A percentile compares a stretch with the other conserved stretches of the same genome.
Conservation (phyloP, 2,888 invertebrate genomes). For the Leptopterna dolabrata region DNA sequence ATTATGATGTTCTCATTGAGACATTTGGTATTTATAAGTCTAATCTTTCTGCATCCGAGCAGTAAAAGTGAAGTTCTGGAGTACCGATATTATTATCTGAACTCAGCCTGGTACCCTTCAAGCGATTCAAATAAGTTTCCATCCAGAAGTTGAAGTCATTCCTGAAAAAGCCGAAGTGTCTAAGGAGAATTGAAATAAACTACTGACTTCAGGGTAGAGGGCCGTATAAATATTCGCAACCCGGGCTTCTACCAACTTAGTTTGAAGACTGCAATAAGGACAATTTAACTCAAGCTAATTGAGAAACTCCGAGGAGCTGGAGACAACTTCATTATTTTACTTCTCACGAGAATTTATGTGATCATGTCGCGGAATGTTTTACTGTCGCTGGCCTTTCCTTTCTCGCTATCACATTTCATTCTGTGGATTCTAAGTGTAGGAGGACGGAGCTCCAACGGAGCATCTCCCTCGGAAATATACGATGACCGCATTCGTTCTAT, state of each 20-base stretch:
- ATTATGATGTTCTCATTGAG: too few relatives aligned
- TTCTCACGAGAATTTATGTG: neutral
- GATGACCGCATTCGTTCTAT: neutral
- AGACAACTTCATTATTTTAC: constrained; percentile 6
- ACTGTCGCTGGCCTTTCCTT: neutral
- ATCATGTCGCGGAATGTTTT: neutral
- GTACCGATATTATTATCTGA: too few relatives aligned
- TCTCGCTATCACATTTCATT: neutral
- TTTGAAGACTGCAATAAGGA: neutral
- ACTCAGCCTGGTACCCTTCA: too few relatives aligned
- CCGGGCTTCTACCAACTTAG: neutral
- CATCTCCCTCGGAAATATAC: neutral
- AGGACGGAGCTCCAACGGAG: neutral
- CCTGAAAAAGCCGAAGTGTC: neutral
- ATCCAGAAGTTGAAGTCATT: too few relatives aligned
- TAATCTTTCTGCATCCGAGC: too few relatives aligned
- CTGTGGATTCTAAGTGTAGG: neutral
- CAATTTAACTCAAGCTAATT: neutral
- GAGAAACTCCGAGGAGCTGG: neutral
- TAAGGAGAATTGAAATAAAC: neutral
- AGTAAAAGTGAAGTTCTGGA: too few relatives aligned
- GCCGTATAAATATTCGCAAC: neutral
- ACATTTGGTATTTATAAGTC: too few relatives aligned
- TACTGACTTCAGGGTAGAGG: neutral
- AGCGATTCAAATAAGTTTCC: too few relatives aligned